A percentile compares a stretch with the other conserved stretches of the same genome.
These are phyloP conservation scores for Psettodes erumei DNA, from an alignment of 2,113 vertebrate species.

Conservation along the genomic window DNA sequence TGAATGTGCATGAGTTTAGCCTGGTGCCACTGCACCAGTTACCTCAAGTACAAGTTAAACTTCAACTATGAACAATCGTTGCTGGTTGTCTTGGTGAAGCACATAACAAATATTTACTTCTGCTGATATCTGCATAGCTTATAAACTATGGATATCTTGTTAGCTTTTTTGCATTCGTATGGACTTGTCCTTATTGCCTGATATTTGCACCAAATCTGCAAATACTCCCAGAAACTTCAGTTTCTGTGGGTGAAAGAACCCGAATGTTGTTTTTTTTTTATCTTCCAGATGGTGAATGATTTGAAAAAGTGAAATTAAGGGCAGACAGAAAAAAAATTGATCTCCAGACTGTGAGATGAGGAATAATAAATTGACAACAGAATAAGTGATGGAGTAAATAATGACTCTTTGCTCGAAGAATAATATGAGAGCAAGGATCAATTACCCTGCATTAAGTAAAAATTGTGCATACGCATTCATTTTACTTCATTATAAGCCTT, in stretches of 20 bases:
- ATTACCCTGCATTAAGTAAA: not conserved
- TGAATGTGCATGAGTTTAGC: not conserved
- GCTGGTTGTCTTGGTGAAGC: too few relatives aligned
- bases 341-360: not conserved
- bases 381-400: not conserved
- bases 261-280: not conserved
- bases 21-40: not conserved
- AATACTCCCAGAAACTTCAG: not conserved
- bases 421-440: not conserved
- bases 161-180: not conserved
- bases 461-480: not conserved
- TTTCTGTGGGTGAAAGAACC: not conserved
- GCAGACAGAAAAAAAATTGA: not conserved
- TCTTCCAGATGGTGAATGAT: not conserved
- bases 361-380: not conserved
- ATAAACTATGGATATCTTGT: not conserved
- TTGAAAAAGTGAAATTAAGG: not conserved
- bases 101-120: too few relatives aligned
- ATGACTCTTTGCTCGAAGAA: not conserved
- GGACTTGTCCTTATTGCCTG: not conserved
- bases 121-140: too few relatives aligned
- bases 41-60: constrained; percentile 8
- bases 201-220: not conserved
- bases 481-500: not conserved
- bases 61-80: not conserved